phyloP scores from a whole-genome alignment of 2,888 invertebrate genomes.

The Standfussiana lucernea region DNA sequence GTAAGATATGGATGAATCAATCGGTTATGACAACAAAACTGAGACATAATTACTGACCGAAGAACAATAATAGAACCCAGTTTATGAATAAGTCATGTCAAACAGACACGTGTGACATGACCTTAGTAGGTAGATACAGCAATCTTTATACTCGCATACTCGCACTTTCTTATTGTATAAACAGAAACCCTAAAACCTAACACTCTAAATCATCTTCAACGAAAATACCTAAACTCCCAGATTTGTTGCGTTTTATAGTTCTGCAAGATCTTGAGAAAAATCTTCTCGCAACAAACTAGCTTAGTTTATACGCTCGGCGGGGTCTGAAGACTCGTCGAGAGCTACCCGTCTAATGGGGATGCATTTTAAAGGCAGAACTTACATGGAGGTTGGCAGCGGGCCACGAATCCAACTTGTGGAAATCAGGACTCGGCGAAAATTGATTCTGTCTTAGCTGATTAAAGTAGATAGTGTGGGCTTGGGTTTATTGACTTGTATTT shows the following conservation, averaged over 20 bases:
- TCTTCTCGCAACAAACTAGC: slow-evolving; percentile 65
- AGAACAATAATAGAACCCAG: no score
- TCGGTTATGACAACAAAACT: no score
- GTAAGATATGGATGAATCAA: no score
- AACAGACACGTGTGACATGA: not conserved
- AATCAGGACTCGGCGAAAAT: slow-evolving; percentile 72
- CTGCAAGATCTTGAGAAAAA: slow-evolving; percentile 57
- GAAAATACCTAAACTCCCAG: slow-evolving; percentile 28
- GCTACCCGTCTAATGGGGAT: slow-evolving; percentile 81
- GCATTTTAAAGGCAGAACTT: slow-evolving; percentile 76
- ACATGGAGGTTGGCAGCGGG: slow-evolving; percentile 73
- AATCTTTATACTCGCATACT: not conserved
- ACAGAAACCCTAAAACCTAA: not conserved
- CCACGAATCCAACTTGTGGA: slow-evolving; percentile 76
- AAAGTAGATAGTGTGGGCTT: slow-evolving; percentile 28
- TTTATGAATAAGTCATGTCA: not conserved
- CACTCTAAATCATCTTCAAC: not conserved
- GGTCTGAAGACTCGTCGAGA: slow-evolving; percentile 74
- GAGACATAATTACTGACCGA: no score
- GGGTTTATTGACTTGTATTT: slow-evolving; percentile 12
- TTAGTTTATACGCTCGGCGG: slow-evolving; percentile 74
- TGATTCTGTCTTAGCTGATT: slow-evolving; percentile 64
- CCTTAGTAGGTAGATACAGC: not conserved
- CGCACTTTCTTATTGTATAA: not conserved
- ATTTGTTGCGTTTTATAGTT: slow-evolving; percentile 53